A percentile compares a stretch with the other conserved stretches of the same genome.
Evolutionary conservation across 2,113 vertebrate species (phyloP).

Genomic region (Elgaria multicarinata): DNA sequence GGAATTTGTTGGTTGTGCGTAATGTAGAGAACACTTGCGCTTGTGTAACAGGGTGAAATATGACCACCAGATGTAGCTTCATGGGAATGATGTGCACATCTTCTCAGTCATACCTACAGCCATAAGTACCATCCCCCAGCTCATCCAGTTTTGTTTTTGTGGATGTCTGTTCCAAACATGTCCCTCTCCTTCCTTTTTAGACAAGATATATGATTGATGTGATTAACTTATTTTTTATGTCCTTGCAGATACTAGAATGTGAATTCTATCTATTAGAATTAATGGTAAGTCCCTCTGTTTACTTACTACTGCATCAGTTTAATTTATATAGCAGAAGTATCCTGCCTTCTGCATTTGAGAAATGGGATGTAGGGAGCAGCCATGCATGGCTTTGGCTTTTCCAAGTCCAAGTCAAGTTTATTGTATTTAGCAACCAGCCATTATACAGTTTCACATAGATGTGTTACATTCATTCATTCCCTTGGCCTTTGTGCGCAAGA

Average conservation of each 20-base stretch:
- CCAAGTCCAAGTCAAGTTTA: no score
- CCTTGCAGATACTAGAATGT: conserved; percentile 95
- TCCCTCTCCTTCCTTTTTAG: neutral
- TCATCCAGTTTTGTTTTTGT: neutral
- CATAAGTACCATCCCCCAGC: neutral
- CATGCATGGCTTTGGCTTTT: rapidly evolving
- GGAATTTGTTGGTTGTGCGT: no score
- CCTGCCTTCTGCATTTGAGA: conserved; percentile 1
- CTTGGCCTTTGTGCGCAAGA: no score
- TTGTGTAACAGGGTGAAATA: neutral
- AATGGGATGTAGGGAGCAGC: neutral
- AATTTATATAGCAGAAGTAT: neutral
- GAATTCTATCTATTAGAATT: conserved; percentile 99
- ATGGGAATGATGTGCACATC: neutral
- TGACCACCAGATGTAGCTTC: neutral
- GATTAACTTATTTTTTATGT: conserved; percentile 39
- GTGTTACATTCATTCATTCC: no score
- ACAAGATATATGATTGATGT: conserved; percentile 30
- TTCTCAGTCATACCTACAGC: neutral
- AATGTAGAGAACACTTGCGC: no score
- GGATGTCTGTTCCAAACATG: neutral
- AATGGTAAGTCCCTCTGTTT: conserved; percentile 86
- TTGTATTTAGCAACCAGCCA: no score
- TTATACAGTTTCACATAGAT: no score
- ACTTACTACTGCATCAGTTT: neutral